Percentiles rank a stretch among this genome's conserved stretches.
Conservation (phyloP, 2,888 invertebrate genomes). For the Eupelmus urozonus region DNA sequence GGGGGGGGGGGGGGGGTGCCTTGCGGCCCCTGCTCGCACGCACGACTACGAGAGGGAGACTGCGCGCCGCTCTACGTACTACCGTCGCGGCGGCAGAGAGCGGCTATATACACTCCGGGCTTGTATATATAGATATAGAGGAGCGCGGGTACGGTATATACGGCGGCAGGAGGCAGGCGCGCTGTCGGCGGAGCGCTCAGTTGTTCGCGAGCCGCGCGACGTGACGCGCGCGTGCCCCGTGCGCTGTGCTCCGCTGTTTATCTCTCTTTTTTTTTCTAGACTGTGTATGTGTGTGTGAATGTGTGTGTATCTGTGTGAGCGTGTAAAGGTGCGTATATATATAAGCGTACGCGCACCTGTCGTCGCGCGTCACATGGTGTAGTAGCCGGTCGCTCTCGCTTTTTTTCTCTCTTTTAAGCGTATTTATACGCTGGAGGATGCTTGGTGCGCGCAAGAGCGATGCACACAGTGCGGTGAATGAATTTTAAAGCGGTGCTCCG, state of each 20-base stretch:
- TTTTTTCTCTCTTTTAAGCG: too few species aligned
- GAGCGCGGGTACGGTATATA: background rate
- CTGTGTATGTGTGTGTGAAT: too few species aligned
- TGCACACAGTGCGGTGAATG: too few species aligned
- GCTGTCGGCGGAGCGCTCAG: conserved; percentile 66
- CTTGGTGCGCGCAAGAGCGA: too few species aligned
- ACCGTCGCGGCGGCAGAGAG: background rate
- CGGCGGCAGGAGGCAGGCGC: conserved; percentile 5
- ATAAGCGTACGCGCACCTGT: background rate
- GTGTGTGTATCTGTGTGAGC: background rate
- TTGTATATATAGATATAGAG: conserved; percentile 11
- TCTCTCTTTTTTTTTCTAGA: background rate
- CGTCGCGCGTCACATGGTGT: too few species aligned
- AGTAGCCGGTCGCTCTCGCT: too few species aligned
- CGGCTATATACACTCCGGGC: background rate
- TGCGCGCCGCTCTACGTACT: background rate
- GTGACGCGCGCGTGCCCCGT: conserved; percentile 52
- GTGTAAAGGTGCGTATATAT: too few species aligned
- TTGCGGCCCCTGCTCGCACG: background rate
- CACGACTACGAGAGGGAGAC: conserved; percentile 13
- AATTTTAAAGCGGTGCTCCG: too few species aligned
- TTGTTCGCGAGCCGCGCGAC: conserved; percentile 72
- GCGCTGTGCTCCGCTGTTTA: background rate
- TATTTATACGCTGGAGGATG: too few species aligned
- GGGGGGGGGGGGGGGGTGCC: background rate